Conservation (phyloP, 2,797 vertebrate species). For the Sebastes flavidus region DNA sequence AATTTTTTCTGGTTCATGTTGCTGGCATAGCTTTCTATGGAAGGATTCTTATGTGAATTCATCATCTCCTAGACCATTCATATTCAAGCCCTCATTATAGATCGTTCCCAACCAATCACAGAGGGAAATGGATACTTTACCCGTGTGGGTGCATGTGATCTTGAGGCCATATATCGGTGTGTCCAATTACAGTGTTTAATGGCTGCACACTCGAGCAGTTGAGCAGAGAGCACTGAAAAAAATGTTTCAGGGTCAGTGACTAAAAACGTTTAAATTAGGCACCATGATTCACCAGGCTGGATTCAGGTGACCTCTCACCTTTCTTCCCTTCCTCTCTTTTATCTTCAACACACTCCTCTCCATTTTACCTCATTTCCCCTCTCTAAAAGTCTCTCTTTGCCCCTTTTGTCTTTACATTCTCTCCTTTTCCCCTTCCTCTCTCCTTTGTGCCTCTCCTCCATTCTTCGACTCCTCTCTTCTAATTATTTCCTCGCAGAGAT, state of each 20-base stretch:
- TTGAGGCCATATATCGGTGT: slow-evolving; percentile 10
- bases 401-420: neutral
- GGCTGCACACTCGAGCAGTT: neutral
- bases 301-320: slow-evolving; percentile 17
- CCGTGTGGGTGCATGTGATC: slow-evolving; percentile 15
- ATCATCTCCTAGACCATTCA: slow-evolving; percentile 32
- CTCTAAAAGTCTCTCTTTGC: neutral
- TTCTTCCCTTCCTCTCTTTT: neutral
- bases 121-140: slow-evolving; percentile 6
- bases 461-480: slow-evolving; percentile 1
- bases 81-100: slow-evolving; percentile 15
- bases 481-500: slow-evolving; percentile 14
- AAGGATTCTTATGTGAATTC: slow-evolving; percentile 3
- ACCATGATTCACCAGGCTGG: slow-evolving; percentile 28
- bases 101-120: neutral
- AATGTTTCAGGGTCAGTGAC: slow-evolving; percentile 21
- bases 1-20: slow-evolving; percentile 30
- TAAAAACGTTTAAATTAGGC: slow-evolving; percentile 26
- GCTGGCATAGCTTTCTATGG: slow-evolving; percentile 1
- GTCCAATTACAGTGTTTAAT: slow-evolving; percentile 23
- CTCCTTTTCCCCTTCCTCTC: neutral
- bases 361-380: neutral
- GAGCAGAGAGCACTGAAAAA: neutral
- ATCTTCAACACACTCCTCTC: neutral
- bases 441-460: neutral